phyloP scores from a whole-genome alignment of 2,888 invertebrate species.

The Nasonovia ribisnigri region DNA sequence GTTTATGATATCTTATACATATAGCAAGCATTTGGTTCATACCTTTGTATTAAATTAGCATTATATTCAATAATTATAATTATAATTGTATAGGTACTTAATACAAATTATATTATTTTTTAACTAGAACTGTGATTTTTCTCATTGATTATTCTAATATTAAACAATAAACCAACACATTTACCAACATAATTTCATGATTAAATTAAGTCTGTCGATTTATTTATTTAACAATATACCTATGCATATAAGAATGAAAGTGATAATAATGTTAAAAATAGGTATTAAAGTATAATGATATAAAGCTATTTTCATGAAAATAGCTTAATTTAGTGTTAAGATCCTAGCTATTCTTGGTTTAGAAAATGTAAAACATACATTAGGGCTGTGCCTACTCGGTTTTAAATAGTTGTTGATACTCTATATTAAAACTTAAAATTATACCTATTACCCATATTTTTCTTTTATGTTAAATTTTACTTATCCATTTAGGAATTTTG shows the following conservation, averaged over 20 bases:
- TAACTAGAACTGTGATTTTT: neutral
- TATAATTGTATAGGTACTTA: too few species aligned
- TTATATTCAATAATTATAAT: neutral
- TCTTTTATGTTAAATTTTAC: neutral
- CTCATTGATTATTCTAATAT: neutral
- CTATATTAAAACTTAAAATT: neutral
- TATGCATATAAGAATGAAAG: neutral
- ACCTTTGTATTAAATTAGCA: neutral
- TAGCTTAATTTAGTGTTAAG: neutral
- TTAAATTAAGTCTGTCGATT: neutral
- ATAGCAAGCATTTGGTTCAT: neutral
- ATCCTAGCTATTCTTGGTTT: neutral
- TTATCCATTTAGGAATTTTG: neutral
- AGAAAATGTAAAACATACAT: neutral
- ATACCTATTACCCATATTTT: neutral
- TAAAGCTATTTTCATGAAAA: neutral
- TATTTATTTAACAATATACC: neutral
- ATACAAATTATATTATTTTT: neutral
- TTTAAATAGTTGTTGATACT: neutral
- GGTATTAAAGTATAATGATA: neutral
- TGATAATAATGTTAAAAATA: neutral
- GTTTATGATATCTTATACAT: neutral
- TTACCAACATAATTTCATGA: neutral
- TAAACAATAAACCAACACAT: neutral
- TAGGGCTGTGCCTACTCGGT: neutral